Evolutionary conservation across 2,797 vertebrate species (phyloP).

Genomic region (Labroides dimidiatus): DNA sequence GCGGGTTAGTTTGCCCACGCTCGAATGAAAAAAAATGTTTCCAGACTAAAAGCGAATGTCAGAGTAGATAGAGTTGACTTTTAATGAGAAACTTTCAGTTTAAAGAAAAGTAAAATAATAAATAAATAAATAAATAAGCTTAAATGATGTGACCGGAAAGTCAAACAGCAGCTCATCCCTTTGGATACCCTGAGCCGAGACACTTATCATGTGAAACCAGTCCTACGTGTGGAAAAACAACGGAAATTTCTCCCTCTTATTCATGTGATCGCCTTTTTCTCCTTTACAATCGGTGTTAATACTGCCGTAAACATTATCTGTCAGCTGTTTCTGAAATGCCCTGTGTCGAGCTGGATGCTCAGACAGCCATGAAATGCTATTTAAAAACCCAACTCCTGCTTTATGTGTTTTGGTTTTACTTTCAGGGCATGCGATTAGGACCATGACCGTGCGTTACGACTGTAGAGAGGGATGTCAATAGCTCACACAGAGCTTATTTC

Average conservation of each 20-base stretch:
- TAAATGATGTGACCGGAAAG: not conserved
- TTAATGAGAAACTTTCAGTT: not conserved
- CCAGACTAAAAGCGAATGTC: not conserved
- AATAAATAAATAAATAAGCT: not conserved
- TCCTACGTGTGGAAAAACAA: slow-evolving; percentile 10
- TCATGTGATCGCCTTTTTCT: slow-evolving; percentile 36
- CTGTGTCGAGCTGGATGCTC: slow-evolving; percentile 51
- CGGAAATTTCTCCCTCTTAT: slow-evolving; percentile 2
- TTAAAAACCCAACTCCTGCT: slow-evolving; percentile 60
- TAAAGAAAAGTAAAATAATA: not conserved
- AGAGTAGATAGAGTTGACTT: not conserved
- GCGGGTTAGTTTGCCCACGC: slow-evolving; percentile 10
- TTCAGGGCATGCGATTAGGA: slow-evolving; percentile 60
- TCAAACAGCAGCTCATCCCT: not conserved
- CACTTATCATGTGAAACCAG: not conserved
- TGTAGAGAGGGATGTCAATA: slow-evolving; percentile 64
- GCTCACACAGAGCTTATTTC: slow-evolving; percentile 62
- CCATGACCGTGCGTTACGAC: slow-evolving; percentile 54
- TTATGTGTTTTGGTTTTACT: slow-evolving; percentile 59
- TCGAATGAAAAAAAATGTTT: slow-evolving; percentile 15
- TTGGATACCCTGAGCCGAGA: not conserved
- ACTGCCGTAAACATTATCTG: slow-evolving; percentile 40
- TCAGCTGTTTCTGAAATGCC: slow-evolving; percentile 53
- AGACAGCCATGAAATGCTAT: slow-evolving; percentile 70
- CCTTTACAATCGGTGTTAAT: slow-evolving; percentile 28